Base-by-base conservation (phyloP, 1,140 invertebrate species). In the Drosophila repleta region DNA sequence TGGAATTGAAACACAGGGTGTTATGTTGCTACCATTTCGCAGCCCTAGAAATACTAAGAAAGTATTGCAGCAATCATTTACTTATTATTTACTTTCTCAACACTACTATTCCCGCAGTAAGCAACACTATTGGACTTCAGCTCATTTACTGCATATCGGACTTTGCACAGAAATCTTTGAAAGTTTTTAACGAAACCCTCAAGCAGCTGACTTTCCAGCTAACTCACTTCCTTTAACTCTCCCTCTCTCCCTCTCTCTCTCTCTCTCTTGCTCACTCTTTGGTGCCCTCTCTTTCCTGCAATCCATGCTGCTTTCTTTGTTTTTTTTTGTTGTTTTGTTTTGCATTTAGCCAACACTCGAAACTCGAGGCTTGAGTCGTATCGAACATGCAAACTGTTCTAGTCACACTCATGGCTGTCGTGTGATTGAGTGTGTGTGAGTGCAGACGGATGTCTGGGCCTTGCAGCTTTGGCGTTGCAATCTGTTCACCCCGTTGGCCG, bases 381-480 rank as follows among this genome's bases (percentile, higher is more conserved):
- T 61, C 29, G 58, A 61, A 61, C 58, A 61, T 61, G 58, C 58
- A 49, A 49, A 37, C 26, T 18, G 43, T 39, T 64, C 43, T 56
- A 49, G 58, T 43, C 66, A 18, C 21, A 69, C 29, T 32, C 60
- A 46, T 55, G 35, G 32, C 32, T 65, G 18, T 56, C 4, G 61
- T 17, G 53, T 49, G 63, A 29, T 29, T 11, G 7, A 21, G 45
- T 15, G 45, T 51, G 45, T 41, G 41, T 46, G 39, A 1, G 53
- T 58, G 64, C 18, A 39, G 18, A 60, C 70, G 70, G 70, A 73
- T 73, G 65, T 73, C 62, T 73, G 37, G 7, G 70, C 64, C 37
- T 56, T 48, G 37, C 63, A 55, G 55, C 49, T 49, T 56, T 65
- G 62, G 53, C 35, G 10, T 60, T 53, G 52, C 43, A 20, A 52